Percentiles rank a stretch among this genome's conserved stretches.
Evolutionary conservation across 2,113 vertebrate species (phyloP).

Genomic region (Hirundichthys speculiger): DNA sequence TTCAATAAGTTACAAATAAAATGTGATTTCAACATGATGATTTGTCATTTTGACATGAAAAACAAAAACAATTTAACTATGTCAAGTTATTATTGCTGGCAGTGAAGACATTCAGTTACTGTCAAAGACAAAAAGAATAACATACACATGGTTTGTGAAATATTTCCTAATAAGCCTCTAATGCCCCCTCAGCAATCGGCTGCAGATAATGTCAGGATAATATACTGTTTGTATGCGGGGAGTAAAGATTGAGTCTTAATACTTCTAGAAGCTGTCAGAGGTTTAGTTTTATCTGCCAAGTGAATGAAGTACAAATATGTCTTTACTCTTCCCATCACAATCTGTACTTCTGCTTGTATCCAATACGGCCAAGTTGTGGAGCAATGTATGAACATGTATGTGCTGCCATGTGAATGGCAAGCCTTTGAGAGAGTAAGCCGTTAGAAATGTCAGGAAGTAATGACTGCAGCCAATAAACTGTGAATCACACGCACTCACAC

Average conservation of each 20-base stretch:
- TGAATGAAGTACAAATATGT: constrained; percentile 2
- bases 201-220: constrained; percentile 13
- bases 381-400: constrained; percentile 1
- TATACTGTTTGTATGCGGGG: not conserved
- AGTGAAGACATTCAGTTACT: too few species aligned
- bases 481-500: too few species aligned
- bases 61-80: too few species aligned
- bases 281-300: constrained; percentile 23
- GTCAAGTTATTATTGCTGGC: too few species aligned
- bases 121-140: too few species aligned
- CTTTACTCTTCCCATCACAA: constrained; percentile 1
- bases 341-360: not conserved
- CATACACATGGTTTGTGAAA: too few species aligned
- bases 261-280: not conserved
- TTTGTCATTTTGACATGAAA: too few species aligned
- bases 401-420: constrained; percentile 8
- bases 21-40: too few species aligned
- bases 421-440: constrained; percentile 4
- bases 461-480: too few species aligned
- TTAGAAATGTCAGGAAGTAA: too few species aligned
- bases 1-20: too few species aligned
- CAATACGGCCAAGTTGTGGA: not conserved
- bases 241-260: constrained; percentile 8
- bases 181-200: not conserved
- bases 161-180: too few species aligned